A percentile compares a stretch with the other conserved stretches of the same genome.
Conservation (phyloP, 2,888 invertebrate species). For the Thymelicus acteon region DNA sequence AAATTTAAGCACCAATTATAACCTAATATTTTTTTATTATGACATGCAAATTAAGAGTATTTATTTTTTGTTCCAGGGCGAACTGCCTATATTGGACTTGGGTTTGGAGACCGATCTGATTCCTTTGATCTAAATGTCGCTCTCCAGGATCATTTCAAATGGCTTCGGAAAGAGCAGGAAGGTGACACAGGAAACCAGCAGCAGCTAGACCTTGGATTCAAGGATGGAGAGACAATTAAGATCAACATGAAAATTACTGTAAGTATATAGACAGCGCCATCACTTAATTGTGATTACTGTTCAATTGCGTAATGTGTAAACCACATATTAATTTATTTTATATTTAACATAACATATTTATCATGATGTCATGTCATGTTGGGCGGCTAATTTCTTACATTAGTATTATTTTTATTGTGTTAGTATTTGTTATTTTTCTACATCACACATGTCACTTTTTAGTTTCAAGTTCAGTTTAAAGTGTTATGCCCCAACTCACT, state of each 20-base stretch:
- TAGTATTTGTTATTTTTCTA: too few relatives aligned
- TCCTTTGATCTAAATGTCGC: conserved; percentile 99
- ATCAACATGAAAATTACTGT: conserved; percentile 99
- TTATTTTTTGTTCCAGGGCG: conserved; percentile 80
- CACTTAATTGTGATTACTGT: too few relatives aligned
- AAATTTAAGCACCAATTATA: too few relatives aligned
- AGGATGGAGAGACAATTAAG: conserved; percentile 99
- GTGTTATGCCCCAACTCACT: too few relatives aligned
- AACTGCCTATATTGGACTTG: conserved; percentile 97
- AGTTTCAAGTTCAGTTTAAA: too few relatives aligned
- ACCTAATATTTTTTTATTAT: neutral
- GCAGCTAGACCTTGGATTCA: conserved; percentile 97
- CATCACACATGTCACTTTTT: too few relatives aligned
- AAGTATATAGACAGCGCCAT: conserved; percentile 50
- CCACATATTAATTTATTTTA: too few relatives aligned
- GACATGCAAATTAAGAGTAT: neutral
- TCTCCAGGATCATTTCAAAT: conserved; percentile 99
- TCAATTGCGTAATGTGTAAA: too few relatives aligned
- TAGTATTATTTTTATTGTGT: too few relatives aligned
- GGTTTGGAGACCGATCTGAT: conserved; percentile 98
- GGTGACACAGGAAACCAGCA: conserved; percentile 90
- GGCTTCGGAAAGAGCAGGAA: conserved; percentile 93
- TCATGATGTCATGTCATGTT: too few relatives aligned
- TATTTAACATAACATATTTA: too few relatives aligned
- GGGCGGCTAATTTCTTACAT: too few relatives aligned